Percentiles rank a stretch among this genome's conserved stretches.
Evolutionary conservation across 2,888 invertebrate species (phyloP).

Genomic region (Chloroclysta siterata): DNA sequence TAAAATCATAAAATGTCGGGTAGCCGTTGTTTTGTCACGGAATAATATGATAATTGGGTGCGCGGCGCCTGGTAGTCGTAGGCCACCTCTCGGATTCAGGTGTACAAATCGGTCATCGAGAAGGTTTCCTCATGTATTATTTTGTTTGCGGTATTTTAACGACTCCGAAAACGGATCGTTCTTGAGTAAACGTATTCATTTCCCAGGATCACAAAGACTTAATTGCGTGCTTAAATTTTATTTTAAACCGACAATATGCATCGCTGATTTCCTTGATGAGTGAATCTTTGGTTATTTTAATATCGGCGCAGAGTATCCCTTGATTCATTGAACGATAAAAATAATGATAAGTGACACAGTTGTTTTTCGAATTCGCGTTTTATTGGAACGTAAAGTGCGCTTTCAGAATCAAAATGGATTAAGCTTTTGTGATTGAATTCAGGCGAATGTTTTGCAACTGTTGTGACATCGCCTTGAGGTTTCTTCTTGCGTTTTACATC

Average conservation of each 20-base stretch:
- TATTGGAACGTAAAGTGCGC: constrained; percentile 70
- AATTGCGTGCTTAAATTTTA: constrained; percentile 77
- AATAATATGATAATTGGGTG: constrained; percentile 53
- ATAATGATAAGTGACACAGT: constrained; percentile 60
- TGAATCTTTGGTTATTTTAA: constrained; percentile 61
- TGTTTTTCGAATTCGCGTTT: constrained; percentile 65
- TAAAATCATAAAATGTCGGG: constrained; percentile 43
- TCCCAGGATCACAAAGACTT: constrained; percentile 74
- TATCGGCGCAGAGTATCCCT: constrained; percentile 54
- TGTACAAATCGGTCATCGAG: constrained; percentile 49
- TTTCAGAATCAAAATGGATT: constrained; percentile 69
- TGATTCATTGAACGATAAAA: constrained; percentile 72
- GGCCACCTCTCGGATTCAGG: constrained; percentile 41
- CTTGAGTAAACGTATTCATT: constrained; percentile 68
- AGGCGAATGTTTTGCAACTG: constrained; percentile 34
- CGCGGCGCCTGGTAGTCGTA: constrained; percentile 31
- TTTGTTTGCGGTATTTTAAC: constrained; percentile 72
- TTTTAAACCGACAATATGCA: constrained; percentile 74
- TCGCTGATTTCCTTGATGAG: constrained; percentile 40
- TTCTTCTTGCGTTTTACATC: constrained; percentile 21
- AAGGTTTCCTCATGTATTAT: constrained; percentile 57
- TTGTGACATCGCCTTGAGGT: constrained; percentile 30
- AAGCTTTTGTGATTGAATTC: constrained; percentile 36
- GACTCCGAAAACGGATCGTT: constrained; percentile 63
- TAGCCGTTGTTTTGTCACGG: constrained; percentile 53